Conservation (phyloP, 2,888 invertebrate species). For the Spilarctia lutea region DNA sequence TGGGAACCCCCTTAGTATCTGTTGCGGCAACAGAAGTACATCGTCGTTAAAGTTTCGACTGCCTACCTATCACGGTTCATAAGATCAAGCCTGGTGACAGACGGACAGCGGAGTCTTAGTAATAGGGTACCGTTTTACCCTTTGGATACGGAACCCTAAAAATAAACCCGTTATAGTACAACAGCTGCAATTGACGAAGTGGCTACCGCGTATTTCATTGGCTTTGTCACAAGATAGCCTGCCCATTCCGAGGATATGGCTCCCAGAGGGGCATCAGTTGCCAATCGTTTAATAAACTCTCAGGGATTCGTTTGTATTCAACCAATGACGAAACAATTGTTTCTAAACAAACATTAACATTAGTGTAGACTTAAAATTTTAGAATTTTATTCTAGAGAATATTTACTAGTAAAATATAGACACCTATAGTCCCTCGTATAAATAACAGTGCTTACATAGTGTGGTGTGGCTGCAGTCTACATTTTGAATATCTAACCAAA, state of each 20-base stretch:
- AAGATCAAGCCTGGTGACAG: too few species aligned
- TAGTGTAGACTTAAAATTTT: neutral
- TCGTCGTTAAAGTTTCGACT: too few species aligned
- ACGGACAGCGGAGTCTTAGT: too few species aligned
- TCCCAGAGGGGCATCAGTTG: neutral
- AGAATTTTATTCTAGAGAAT: neutral
- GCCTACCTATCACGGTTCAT: too few species aligned
- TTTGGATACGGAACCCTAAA: too few species aligned
- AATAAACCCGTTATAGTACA: neutral
- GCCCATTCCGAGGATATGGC: neutral
- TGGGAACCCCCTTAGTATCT: too few species aligned
- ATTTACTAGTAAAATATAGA: neutral
- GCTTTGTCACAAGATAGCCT: neutral
- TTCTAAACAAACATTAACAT: neutral
- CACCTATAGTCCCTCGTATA: neutral
- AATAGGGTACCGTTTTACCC: too few species aligned
- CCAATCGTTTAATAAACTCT: neutral
- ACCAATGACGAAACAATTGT: neutral
- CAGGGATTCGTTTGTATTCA: neutral
- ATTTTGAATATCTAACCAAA: slow-evolving; percentile 10
- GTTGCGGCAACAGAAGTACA: too few species aligned
- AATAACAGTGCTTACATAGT: neutral
- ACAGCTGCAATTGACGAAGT: neutral
- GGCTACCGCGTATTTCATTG: neutral
- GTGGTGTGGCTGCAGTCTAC: slow-evolving; percentile 6